A percentile compares a stretch with the other conserved stretches of the same genome.
Evolutionary conservation across 2,113 vertebrate genomes (phyloP).

Genomic region (Morone saxatilis): DNA sequence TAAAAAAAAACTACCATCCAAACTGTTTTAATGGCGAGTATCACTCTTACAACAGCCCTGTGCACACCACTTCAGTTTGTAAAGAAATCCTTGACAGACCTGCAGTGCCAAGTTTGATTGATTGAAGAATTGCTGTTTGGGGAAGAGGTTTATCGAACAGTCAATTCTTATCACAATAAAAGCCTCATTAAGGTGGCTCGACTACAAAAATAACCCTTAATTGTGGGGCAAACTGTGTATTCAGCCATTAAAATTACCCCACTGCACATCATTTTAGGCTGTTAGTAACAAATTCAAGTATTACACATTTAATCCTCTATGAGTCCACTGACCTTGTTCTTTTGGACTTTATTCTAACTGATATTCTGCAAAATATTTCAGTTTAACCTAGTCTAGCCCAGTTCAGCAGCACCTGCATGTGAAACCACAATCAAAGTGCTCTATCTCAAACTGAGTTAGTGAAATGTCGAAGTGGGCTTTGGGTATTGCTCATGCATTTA

Average conservation of each 20-base stretch:
- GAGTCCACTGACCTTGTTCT: constrained; percentile 10
- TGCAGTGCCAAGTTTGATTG: not conserved
- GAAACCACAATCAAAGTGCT: constrained; percentile 31
- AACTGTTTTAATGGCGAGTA: not conserved
- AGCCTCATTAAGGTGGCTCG: not conserved
- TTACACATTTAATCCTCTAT: constrained; percentile 1
- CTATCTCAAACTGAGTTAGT: constrained; percentile 44
- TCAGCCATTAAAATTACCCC: not conserved
- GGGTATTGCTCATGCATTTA: constrained; percentile 64
- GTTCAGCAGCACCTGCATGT: not conserved
- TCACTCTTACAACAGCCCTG: not conserved
- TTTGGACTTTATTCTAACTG: not conserved
- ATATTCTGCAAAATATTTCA: constrained; percentile 23
- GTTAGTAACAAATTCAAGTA: not conserved
- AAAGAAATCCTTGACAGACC: not conserved
- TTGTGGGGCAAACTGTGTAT: not conserved
- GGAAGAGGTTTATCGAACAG: not conserved
- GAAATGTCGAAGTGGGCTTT: constrained; percentile 64
- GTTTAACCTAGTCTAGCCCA: constrained; percentile 23
- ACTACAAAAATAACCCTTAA: not conserved
- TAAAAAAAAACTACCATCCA: not conserved
- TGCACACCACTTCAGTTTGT: not conserved
- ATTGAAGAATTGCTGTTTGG: not conserved
- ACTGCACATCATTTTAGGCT: no score
- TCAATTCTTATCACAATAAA: not conserved